A percentile compares a stretch with the other conserved stretches of the same genome.
These are phyloP conservation scores for Branchellion lobata DNA, from an alignment of 2,888 invertebrate genomes.

Conservation along the genomic window DNA sequence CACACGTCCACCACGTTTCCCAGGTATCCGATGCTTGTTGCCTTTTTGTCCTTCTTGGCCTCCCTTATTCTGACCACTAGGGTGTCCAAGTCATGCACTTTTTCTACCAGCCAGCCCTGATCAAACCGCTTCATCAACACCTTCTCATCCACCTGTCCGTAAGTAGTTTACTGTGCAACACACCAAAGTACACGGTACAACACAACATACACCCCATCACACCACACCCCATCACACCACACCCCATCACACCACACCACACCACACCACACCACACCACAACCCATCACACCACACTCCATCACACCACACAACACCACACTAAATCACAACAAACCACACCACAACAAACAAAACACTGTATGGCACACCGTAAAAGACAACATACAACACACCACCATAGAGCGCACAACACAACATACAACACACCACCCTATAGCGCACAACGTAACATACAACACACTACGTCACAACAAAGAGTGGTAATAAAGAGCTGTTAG, in stretches of 20 bases:
- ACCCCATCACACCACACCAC: background rate
- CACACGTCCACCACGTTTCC: conserved; percentile 68
- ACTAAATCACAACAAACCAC: too few relatives aligned
- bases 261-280: background rate
- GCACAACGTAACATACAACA: too few relatives aligned
- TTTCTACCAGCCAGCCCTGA: conserved; percentile 69
- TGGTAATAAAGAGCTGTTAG: too few relatives aligned
- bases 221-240: background rate
- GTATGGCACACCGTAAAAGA: too few relatives aligned
- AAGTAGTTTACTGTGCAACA: background rate
- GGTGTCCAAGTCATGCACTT: conserved; percentile 63
- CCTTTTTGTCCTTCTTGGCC: conserved; percentile 56
- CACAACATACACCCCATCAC: background rate
- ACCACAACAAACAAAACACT: too few relatives aligned
- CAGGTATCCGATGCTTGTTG: conserved; percentile 67
- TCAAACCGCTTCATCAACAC: conserved; percentile 66
- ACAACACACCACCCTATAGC: too few relatives aligned
- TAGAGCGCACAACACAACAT: too few relatives aligned
- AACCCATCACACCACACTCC: too few relatives aligned
- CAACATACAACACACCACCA: too few relatives aligned
- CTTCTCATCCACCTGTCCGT: conserved; percentile 59
- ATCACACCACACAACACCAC: too few relatives aligned
- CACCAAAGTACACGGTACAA: too few relatives aligned
- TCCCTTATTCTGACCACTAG: conserved; percentile 62
- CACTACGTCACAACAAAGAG: too few relatives aligned